These are phyloP conservation scores for Rhinogobius similis DNA, from an alignment of 2,113 vertebrate genomes.

Conservation along the genomic window DNA sequence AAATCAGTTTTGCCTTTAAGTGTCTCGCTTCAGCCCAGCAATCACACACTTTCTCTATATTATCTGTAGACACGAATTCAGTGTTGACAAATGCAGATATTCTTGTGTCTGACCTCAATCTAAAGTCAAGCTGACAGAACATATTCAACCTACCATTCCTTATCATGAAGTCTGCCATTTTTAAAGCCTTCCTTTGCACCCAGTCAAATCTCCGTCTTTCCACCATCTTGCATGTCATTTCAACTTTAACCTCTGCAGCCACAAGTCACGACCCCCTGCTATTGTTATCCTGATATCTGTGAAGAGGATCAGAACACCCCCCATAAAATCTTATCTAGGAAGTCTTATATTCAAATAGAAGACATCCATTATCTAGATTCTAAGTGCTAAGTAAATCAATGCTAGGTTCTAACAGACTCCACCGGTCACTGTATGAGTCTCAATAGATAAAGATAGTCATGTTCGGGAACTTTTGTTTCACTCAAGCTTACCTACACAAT, in stretches of 20 bases:
- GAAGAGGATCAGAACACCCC: slow-evolving; percentile 31
- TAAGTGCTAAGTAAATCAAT: slow-evolving; percentile 59
- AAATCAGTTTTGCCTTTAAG: no score
- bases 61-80: no score
- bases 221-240: slow-evolving; percentile 62
- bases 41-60: no score
- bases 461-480: slow-evolving; percentile 61
- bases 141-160: neutral
- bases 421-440: no score
- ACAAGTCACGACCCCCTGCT: slow-evolving; percentile 60
- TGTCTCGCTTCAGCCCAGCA: no score
- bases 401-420: slow-evolving; percentile 59
- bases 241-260: slow-evolving; percentile 70
- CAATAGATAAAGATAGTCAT: slow-evolving; percentile 54
- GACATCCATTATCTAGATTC: slow-evolving; percentile 45
- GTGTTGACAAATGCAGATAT: no score
- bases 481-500: slow-evolving; percentile 64
- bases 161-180: slow-evolving; percentile 24
- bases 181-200: neutral
- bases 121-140: no score
- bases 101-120: no score
- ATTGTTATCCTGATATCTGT: slow-evolving; percentile 40
- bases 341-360: slow-evolving; percentile 46
- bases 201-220: slow-evolving; percentile 44
- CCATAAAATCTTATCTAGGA: slow-evolving; percentile 29